Conservation (phyloP, 1,140 invertebrate genomes). For the Bradysia coprophila region DNA sequence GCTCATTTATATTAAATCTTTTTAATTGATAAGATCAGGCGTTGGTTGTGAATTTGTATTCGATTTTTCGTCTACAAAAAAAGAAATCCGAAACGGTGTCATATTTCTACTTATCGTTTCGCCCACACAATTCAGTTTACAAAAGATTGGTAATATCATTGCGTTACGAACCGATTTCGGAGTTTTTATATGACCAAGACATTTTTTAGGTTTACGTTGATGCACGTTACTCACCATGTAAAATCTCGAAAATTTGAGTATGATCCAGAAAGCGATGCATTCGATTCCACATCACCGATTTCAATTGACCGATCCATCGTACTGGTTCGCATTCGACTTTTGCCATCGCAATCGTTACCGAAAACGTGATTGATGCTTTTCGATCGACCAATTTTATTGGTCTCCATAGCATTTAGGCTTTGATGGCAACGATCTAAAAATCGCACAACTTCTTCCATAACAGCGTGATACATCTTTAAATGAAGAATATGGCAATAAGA, state of each 20-base stretch:
- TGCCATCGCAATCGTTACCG: not conserved
- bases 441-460: slow-evolving; percentile 56
- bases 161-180: too few relatives aligned
- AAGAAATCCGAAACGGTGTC: not conserved
- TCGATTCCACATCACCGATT: not conserved
- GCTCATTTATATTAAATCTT: too few relatives aligned
- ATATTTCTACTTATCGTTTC: too few relatives aligned
- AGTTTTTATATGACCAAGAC: too few relatives aligned
- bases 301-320: too few relatives aligned
- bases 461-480: slow-evolving; percentile 61
- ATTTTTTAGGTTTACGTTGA: too few relatives aligned
- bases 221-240: slow-evolving; percentile 27
- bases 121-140: too few relatives aligned
- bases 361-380: slow-evolving; percentile 32
- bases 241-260: slow-evolving; percentile 28
- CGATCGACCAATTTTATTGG: slow-evolving; percentile 19
- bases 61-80: too few relatives aligned
- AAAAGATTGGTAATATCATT: too few relatives aligned
- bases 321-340: not conserved
- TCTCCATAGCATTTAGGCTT: slow-evolving; percentile 32
- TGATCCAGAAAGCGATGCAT: not conserved
- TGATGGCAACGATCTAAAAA: slow-evolving; percentile 53
- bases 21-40: too few relatives aligned
- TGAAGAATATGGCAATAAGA: too few relatives aligned
- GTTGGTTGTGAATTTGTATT: too few relatives aligned